Evolutionary conservation across 2,888 invertebrate genomes (phyloP).

Genomic region (Teleiodes luculella): DNA sequence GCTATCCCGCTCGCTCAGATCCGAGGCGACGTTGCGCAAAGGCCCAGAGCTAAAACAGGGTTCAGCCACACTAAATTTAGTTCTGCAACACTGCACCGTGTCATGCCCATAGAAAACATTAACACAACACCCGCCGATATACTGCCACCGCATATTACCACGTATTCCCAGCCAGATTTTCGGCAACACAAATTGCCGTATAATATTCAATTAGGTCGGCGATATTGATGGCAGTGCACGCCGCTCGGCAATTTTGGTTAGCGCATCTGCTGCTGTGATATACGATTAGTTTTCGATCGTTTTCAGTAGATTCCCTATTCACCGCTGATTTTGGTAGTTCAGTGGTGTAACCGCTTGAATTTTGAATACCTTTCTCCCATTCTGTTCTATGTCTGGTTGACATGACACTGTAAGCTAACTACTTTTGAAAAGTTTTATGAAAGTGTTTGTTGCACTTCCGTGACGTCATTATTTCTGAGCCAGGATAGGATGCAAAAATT

Average conservation of each 20-base stretch:
- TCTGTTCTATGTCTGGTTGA: too few relatives aligned
- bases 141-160: constrained; percentile 68
- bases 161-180: constrained; percentile 66
- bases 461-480: too few relatives aligned
- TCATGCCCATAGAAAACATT: constrained; percentile 69
- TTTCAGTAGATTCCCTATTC: constrained; percentile 25
- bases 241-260: constrained; percentile 69
- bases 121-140: constrained; percentile 58
- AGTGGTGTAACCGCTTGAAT: background rate
- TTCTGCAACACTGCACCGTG: constrained; percentile 70
- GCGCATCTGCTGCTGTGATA: constrained; percentile 72
- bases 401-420: too few relatives aligned
- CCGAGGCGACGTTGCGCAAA: constrained; percentile 63
- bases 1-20: constrained; percentile 47
- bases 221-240: constrained; percentile 64
- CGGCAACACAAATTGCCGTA: constrained; percentile 75
- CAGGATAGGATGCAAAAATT: too few relatives aligned
- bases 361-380: background rate
- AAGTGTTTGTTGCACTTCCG: too few relatives aligned
- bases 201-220: constrained; percentile 75
- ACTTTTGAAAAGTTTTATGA: too few relatives aligned
- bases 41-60: constrained; percentile 64
- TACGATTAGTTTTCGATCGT: constrained; percentile 71
- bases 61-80: constrained; percentile 60
- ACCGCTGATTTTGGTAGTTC: background rate